Evolutionary conservation across 2,797 vertebrate genomes (phyloP).

Genomic region (Poecilia wingei): DNA sequence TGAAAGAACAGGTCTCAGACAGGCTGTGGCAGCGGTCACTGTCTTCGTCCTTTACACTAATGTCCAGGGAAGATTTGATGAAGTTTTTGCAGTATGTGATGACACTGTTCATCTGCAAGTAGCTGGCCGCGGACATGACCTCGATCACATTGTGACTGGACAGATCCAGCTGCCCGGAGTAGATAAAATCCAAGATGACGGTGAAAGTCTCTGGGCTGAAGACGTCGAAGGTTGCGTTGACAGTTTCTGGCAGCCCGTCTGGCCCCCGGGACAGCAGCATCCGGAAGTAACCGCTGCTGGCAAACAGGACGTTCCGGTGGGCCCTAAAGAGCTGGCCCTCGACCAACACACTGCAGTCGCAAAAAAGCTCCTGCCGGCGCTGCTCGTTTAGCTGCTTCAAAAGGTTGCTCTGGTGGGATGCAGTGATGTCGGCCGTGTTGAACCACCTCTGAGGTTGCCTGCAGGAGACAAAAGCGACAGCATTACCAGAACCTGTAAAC

Average conservation of each 20-base stretch:
- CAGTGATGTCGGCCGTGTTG: slow-evolving; percentile 90
- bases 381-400: slow-evolving; percentile 94
- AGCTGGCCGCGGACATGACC: slow-evolving; percentile 97
- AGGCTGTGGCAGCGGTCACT: slow-evolving; percentile 75
- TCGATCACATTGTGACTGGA: slow-evolving; percentile 95
- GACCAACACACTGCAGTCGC: slow-evolving; percentile 94
- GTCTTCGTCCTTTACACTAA: slow-evolving; percentile 86
- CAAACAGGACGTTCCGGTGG: slow-evolving; percentile 94
- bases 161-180: slow-evolving; percentile 94
- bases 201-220: slow-evolving; percentile 94
- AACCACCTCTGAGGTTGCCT: slow-evolving; percentile 83
- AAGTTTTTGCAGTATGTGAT: slow-evolving; percentile 97
- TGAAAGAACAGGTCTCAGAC: slow-evolving; percentile 75
- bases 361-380: slow-evolving; percentile 92
- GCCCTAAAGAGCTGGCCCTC: slow-evolving; percentile 95
- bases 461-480: slow-evolving; percentile 58
- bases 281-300: slow-evolving; percentile 97
- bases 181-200: slow-evolving; percentile 95
- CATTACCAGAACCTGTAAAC: slow-evolving; percentile 16
- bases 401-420: slow-evolving; percentile 90
- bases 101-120: slow-evolving; percentile 97
- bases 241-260: slow-evolving; percentile 79
- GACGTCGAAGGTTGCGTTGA: slow-evolving; percentile 91
- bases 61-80: slow-evolving; percentile 96
- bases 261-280: slow-evolving; percentile 92